A percentile compares a stretch with the other conserved stretches of the same genome.
Conservation (phyloP, 2,888 invertebrate genomes). For the Andrena dorsata region DNA sequence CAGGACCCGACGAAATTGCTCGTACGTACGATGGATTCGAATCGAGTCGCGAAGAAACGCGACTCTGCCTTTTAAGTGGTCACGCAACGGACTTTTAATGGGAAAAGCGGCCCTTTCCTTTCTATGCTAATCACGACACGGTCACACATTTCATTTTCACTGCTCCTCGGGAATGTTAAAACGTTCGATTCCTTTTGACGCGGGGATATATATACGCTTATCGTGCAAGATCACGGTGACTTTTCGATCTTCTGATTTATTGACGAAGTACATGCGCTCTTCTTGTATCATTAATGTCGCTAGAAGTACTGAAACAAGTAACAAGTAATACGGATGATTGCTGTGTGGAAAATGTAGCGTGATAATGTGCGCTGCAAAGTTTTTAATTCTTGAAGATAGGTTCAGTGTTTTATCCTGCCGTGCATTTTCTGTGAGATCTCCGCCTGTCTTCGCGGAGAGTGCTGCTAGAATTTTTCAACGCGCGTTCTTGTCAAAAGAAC, state of each 20-base stretch:
- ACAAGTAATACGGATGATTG: too few species aligned
- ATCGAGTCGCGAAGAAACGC: neutral
- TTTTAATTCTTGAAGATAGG: too few species aligned
- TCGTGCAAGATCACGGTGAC: neutral
- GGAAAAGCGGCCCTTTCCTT: neutral
- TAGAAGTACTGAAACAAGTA: too few species aligned
- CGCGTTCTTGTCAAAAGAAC: neutral
- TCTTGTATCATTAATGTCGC: too few species aligned
- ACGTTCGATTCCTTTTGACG: neutral
- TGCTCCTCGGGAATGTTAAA: neutral
- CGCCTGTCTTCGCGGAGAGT: neutral
- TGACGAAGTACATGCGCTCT: too few species aligned
- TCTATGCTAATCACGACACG: slow-evolving; percentile 30
- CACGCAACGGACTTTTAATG: neutral
- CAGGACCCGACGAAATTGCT: slow-evolving; percentile 25
- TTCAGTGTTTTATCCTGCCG: too few species aligned
- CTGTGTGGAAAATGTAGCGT: too few species aligned
- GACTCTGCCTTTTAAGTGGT: neutral
- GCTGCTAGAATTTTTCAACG: neutral
- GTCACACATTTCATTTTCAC: slow-evolving; percentile 17
- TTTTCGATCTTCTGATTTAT: neutral
- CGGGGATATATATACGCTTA: neutral
- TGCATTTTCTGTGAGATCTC: neutral
- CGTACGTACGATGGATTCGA: slow-evolving; percentile 17
- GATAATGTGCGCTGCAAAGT: too few species aligned